phyloP scores from a whole-genome alignment of 2,888 invertebrate genomes.

The Syrista parreyssii region DNA sequence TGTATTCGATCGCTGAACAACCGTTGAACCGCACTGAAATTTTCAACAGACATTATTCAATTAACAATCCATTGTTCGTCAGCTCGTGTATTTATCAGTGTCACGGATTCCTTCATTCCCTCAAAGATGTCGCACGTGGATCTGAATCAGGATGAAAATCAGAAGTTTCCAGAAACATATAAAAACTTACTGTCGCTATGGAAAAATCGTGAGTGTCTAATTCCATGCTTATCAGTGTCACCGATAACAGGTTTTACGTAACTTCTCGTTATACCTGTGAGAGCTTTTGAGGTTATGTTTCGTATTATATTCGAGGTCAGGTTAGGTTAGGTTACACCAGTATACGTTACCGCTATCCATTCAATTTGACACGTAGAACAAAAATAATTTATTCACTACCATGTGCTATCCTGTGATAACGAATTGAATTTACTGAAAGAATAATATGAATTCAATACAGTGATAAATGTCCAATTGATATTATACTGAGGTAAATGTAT shows the following conservation, averaged over 20 bases:
- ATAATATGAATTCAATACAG: background rate
- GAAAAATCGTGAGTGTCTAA: conserved; percentile 47
- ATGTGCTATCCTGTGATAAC: background rate
- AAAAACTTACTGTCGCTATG: conserved; percentile 45
- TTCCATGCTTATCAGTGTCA: background rate
- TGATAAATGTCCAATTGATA: background rate
- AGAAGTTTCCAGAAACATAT: conserved; percentile 39
- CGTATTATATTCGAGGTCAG: background rate
- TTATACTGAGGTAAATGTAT: background rate
- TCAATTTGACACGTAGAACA: background rate
- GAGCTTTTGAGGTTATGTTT: background rate
- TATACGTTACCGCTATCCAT: background rate
- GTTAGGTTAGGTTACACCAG: background rate
- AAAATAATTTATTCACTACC: background rate
- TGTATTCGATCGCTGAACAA: too few relatives aligned
- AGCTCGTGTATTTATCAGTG: background rate
- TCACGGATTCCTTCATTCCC: background rate
- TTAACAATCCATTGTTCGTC: background rate
- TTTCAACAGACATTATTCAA: background rate
- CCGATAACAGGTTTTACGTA: background rate
- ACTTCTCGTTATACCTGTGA: background rate
- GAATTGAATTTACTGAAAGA: background rate
- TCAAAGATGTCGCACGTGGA: conserved; percentile 36
- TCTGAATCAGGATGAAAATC: conserved; percentile 25
- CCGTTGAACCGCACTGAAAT: too few relatives aligned